Evolutionary conservation across 2,113 vertebrate genomes (phyloP), one percentile per base, ranked within the genome.

Genomic region (Pachypanchax playfairii): DNA sequence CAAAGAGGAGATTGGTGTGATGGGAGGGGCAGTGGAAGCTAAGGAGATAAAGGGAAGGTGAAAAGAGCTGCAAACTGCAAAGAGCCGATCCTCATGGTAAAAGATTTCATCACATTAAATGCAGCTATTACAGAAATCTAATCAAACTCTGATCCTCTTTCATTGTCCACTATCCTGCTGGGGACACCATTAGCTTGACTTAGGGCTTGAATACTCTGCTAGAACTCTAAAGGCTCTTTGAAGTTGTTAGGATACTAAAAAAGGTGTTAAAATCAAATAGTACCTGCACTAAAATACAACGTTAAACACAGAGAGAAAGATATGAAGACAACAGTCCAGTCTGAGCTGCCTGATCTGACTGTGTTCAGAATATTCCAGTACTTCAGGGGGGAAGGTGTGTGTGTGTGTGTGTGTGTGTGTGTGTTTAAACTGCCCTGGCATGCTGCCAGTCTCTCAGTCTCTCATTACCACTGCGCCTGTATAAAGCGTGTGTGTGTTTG

Each of bases 371-470:
- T 84, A 77, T 84, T 81, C 79, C 73, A 55, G 84, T 33, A 60
- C 66, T 63, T 22, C 21, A 62, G 64, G 77, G 77, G 36, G 12
- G 8, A 38, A 36, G 41, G 63, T 55, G 55, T 33, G 63, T 13
- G 35, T 49, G 53, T 49, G 55, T 17, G 43, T 47, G 65, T 65
- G 67, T 47, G 46, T 52, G 42, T 51, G 66, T 55, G 60, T 53
- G 63, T 61, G 61, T 64, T 79, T 70, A 66, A 76, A 72, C 70
- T 70, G 83, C 79, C 77, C 80, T 90, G 91, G 91, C 90, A 86
- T 53, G n/a, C 72, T 75, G 89, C 91, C 91, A 92, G 80, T 80
- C 82, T 82, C 77, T 79, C 47, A 4, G 74, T 85, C 77, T 89
- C 84, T 83, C 82, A 88, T 88, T 90, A 88, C 85, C 70, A 58